Evolutionary conservation across 2,888 invertebrate genomes (phyloP).

Genomic region (Plagodis dolabraria): DNA sequence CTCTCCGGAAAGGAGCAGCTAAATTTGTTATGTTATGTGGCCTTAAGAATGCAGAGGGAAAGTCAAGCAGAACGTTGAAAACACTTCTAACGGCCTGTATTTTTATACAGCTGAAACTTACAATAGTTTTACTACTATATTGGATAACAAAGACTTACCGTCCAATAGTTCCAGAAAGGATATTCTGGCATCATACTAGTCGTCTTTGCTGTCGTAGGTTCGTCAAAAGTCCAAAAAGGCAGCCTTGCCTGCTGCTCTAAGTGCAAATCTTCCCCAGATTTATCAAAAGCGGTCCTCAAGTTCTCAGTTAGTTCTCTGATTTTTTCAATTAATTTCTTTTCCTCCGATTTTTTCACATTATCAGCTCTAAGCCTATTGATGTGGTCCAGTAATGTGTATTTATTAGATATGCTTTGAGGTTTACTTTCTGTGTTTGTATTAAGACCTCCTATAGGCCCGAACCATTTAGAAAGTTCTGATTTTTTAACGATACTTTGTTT

Average conservation of each 20-base stretch:
- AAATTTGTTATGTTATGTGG: too few relatives aligned
- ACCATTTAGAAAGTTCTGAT: neutral
- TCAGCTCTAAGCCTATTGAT: neutral
- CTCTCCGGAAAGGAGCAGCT: too few relatives aligned
- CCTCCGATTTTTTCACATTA: neutral
- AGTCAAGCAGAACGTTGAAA: too few relatives aligned
- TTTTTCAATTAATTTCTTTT: neutral
- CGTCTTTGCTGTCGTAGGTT: neutral
- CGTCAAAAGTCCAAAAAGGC: neutral
- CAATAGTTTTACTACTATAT: too few relatives aligned
- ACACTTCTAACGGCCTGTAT: too few relatives aligned
- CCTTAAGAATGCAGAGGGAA: too few relatives aligned
- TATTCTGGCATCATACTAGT: conserved; percentile 28
- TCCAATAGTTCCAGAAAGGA: conserved; percentile 58
- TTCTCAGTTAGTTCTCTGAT: neutral
- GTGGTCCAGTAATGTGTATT: neutral
- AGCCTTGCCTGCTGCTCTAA: neutral
- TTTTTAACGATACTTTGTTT: neutral
- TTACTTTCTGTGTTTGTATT: neutral
- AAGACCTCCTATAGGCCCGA: neutral
- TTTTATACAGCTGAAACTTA: too few relatives aligned
- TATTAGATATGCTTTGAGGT: neutral
- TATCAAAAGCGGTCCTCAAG: neutral
- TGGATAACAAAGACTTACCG: conserved; percentile 42
- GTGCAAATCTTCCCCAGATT: neutral